These are phyloP conservation scores for Fulica atra DNA, from an alignment of 2,113 vertebrate species.

Conservation along the genomic window DNA sequence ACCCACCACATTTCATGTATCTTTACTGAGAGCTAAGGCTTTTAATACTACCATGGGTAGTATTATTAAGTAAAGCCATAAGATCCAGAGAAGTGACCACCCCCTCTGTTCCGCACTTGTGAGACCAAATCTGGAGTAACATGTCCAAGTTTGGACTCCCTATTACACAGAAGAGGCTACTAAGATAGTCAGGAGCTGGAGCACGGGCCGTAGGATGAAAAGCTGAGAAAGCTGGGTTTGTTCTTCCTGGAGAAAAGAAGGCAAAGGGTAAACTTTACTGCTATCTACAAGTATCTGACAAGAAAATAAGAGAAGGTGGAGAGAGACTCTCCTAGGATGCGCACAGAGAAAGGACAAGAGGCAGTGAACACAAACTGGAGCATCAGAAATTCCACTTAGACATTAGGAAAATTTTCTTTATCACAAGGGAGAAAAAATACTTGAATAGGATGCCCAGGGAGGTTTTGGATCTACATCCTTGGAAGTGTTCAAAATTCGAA, in stretches of 20 bases:
- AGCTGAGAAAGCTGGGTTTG: not conserved
- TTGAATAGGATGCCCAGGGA: not conserved
- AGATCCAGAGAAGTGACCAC: not conserved
- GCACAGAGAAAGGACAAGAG: not conserved
- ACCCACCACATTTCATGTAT: not conserved
- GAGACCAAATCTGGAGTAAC: not conserved
- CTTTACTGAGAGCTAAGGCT: not conserved
- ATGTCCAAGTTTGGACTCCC: not conserved
- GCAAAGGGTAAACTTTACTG: not conserved
- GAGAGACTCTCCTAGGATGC: not conserved
- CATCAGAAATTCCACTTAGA: not conserved
- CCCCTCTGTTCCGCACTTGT: not conserved
- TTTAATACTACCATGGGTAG: not conserved
- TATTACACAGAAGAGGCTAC: not conserved
- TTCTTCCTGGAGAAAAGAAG: not conserved
- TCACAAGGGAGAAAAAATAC: not conserved
- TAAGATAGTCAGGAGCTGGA: not conserved
- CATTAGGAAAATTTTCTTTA: not conserved
- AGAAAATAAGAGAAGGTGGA: not conserved
- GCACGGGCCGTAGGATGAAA: not conserved
- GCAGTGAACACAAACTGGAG: not conserved
- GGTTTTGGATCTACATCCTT: not conserved
- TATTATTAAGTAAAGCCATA: not conserved
- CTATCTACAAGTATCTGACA: not conserved
- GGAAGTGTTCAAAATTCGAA: not conserved